Conservation (phyloP, 2,888 invertebrate species). For the Diarsia rubi region DNA sequence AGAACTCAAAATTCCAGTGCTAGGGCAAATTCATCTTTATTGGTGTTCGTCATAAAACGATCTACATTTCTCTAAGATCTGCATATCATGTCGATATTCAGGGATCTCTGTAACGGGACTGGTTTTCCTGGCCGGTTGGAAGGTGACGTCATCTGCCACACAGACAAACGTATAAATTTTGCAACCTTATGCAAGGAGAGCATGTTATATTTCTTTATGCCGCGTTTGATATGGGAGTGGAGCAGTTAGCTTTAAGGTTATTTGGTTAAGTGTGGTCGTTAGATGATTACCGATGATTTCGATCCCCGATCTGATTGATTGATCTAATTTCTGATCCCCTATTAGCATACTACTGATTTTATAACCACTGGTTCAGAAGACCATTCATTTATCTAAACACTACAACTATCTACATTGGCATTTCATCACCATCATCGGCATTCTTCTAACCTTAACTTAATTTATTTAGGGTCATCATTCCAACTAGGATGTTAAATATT, state of each 20-base stretch:
- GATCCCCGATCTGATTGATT: too few relatives aligned
- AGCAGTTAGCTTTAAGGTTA: conserved; percentile 6
- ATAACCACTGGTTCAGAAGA: neutral
- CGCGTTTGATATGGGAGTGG: neutral
- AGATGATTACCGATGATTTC: too few relatives aligned
- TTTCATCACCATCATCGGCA: neutral
- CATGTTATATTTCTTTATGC: conserved; percentile 47
- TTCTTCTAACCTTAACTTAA: too few relatives aligned
- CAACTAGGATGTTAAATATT: neutral
- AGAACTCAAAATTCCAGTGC: too few relatives aligned
- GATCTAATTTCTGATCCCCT: too few relatives aligned
- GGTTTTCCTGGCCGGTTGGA: conserved; percentile 62
- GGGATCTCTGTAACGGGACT: conserved; percentile 58
- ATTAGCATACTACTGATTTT: neutral
- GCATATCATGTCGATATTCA: conserved; percentile 48
- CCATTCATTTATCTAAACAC: neutral
- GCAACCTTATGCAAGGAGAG: conserved; percentile 61
- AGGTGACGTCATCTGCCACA: conserved; percentile 59
- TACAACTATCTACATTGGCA: neutral
- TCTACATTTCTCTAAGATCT: conserved; percentile 39
- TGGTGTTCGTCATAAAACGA: neutral
- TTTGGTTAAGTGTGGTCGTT: neutral
- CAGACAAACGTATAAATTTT: conserved; percentile 17
- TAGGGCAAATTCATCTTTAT: neutral
- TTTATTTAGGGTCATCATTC: too few relatives aligned